Evolutionary conservation across 2,888 invertebrate genomes (phyloP).

Genomic region (Dyspetes luteomarginatus): DNA sequence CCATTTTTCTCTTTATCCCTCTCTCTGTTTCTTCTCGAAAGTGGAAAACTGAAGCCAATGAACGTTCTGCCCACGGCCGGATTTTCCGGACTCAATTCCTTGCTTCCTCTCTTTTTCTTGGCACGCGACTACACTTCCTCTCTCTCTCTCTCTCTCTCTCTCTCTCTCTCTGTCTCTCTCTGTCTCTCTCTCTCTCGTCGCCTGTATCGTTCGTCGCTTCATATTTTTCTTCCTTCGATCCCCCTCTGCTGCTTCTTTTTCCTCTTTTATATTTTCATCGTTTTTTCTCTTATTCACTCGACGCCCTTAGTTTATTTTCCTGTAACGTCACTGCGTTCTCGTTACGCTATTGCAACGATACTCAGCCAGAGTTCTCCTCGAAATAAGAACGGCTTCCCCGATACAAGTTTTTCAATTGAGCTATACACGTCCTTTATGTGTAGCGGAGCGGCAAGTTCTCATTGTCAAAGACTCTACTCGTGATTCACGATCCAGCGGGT

Average conservation of each 20-base stretch:
- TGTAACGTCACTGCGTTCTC: conserved; percentile 37
- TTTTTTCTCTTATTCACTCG: conserved; percentile 37
- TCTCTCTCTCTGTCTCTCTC: conserved; percentile 10
- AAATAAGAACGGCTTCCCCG: conserved; percentile 38
- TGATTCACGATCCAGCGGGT: conserved; percentile 1
- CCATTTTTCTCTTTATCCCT: conserved; percentile 7
- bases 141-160: conserved; percentile 17
- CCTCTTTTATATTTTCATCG: conserved; percentile 9
- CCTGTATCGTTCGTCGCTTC: conserved; percentile 40
- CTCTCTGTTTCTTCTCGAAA: conserved; percentile 20
- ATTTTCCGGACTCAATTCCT: conserved; percentile 54
- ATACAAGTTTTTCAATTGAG: conserved; percentile 55
- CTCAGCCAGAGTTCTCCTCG: conserved; percentile 23
- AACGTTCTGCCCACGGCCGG: conserved; percentile 51
- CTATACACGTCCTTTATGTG: conserved; percentile 21
- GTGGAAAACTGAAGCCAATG: conserved; percentile 56
- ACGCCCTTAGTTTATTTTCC: conserved; percentile 45
- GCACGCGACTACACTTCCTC: conserved; percentile 46
- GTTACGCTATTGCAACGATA: conserved; percentile 26
- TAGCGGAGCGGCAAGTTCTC: neutral
- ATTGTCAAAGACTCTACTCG: conserved; percentile 1
- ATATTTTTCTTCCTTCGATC: conserved; percentile 14
- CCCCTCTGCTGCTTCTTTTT: neutral
- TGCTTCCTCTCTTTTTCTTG: conserved; percentile 49
- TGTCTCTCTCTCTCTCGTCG: conserved; percentile 3